phyloP scores from a whole-genome alignment of 37 sponge, comb jelly and placozoan species.

The Dysidea cf. avara region DNA sequence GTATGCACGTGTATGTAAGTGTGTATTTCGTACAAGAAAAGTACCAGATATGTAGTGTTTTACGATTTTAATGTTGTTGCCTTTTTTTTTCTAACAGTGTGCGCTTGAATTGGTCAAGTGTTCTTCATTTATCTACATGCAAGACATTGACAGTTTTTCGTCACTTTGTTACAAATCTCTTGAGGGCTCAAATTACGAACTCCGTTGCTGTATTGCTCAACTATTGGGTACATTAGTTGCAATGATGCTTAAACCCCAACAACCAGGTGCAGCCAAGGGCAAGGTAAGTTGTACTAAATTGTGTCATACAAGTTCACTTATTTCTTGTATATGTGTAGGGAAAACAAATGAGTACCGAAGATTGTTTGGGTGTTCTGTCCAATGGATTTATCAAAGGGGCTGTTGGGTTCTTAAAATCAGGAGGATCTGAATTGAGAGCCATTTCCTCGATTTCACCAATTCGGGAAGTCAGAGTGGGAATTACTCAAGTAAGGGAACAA shows the following conservation, averaged over 20 bases:
- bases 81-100: conserved; percentile 49
- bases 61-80: no score
- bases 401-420: conserved; percentile 70
- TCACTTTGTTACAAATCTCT: conserved; percentile 70
- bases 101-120: conserved; percentile 43
- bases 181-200: conserved; percentile 84
- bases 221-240: conserved; percentile 77
- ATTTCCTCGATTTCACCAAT: conserved; percentile 69
- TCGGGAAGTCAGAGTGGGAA: conserved; percentile 84
- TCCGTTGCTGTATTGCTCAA: conserved; percentile 72
- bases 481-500: conserved; percentile 77
- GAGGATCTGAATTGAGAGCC: conserved; percentile 55
- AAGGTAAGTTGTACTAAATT: conserved; percentile 8
- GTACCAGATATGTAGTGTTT: background rate
- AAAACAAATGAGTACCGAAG: conserved; percentile 67
- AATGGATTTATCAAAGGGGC: conserved; percentile 80
- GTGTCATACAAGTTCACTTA: background rate
- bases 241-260: conserved; percentile 64
- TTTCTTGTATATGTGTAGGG: background rate
- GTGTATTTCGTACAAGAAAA: background rate
- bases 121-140: conserved; percentile 63
- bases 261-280: conserved; percentile 39
- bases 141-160: conserved; percentile 78
- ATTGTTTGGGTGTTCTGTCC: conserved; percentile 68
- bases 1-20: background rate